Percentiles rank a stretch among this genome's conserved stretches.
These are phyloP conservation scores for Incurvaria masculella DNA, from an alignment of 2,888 invertebrate species.

Conservation along the genomic window DNA sequence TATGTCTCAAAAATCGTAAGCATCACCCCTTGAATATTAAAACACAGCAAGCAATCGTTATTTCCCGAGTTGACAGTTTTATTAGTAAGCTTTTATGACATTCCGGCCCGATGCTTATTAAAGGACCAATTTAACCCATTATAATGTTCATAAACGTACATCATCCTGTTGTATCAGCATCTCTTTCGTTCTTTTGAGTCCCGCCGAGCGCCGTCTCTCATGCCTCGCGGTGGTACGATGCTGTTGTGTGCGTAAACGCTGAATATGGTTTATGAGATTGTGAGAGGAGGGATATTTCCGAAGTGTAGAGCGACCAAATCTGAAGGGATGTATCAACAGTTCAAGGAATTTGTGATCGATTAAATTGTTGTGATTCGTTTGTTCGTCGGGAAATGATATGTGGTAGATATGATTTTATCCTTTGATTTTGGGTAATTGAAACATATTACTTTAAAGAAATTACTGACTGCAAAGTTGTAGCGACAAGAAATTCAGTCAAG, in stretches of 20 bases:
- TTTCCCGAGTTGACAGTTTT: constrained; percentile 34
- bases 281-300: constrained; percentile 39
- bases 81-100: constrained; percentile 40
- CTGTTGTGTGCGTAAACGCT: constrained; percentile 16
- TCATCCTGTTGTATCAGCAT: constrained; percentile 44
- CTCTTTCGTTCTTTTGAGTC: constrained; percentile 21
- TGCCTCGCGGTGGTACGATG: constrained; percentile 6
- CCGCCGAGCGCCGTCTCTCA: constrained; percentile 23
- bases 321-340: not conserved
- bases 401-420: too few species aligned
- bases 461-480: too few species aligned
- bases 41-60: constrained; percentile 23
- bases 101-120: constrained; percentile 36
- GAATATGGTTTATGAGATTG: constrained; percentile 46
- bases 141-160: constrained; percentile 49
- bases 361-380: too few species aligned
- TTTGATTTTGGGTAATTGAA: too few species aligned
- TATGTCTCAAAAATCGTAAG: not conserved
- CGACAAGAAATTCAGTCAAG: too few species aligned
- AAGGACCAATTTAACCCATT: constrained; percentile 36
- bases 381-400: too few species aligned
- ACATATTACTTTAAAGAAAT: too few species aligned
- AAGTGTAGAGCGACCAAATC: constrained; percentile 32
- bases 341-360: too few species aligned
- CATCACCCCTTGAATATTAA: not conserved